Percentiles rank a stretch among this genome's conserved stretches.
These are phyloP conservation scores for Zoanthus sansibaricus DNA, from an alignment of 92 coral and sea anemone species.

Conservation along the genomic window DNA sequence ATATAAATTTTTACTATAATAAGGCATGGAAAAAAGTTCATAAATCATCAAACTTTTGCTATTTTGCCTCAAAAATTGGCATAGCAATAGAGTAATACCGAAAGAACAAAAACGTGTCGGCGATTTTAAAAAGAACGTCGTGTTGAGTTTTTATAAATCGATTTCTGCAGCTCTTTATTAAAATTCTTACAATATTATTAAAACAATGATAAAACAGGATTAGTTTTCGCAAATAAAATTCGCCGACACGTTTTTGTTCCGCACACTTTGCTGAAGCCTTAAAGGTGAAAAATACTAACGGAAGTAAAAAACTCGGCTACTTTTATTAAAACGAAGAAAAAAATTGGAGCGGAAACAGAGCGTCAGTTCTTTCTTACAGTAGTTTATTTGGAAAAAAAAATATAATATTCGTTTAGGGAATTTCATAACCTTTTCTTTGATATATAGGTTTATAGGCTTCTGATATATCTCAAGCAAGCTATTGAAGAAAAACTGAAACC, in stretches of 20 bases:
- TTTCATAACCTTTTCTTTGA: too few relatives aligned
- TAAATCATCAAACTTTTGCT: constrained; percentile 10
- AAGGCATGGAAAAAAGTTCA: neutral
- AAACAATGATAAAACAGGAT: constrained; percentile 1
- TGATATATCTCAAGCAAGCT: too few relatives aligned
- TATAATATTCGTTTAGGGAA: too few relatives aligned
- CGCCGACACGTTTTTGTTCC: neutral
- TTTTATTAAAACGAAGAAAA: too few relatives aligned
- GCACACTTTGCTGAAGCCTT: neutral
- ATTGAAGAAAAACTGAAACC: too few relatives aligned
- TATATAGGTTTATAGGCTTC: too few relatives aligned
- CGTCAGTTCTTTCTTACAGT: too few relatives aligned
- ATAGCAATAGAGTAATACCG: too few relatives aligned
- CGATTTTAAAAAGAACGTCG: neutral
- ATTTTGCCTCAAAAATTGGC: neutral
- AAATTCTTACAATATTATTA: constrained; percentile 1
- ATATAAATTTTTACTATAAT: neutral
- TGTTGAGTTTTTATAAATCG: constrained; percentile 3
- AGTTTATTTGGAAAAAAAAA: too few relatives aligned
- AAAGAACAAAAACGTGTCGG: neutral
- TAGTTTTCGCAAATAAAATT: neutral
- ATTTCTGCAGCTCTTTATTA: neutral
- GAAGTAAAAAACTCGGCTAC: too few relatives aligned
- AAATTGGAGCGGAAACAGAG: too few relatives aligned
- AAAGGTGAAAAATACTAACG: too few relatives aligned